Conservation (phyloP, 2,113 vertebrate species). For the Oncorhynchus gorbuscha region DNA sequence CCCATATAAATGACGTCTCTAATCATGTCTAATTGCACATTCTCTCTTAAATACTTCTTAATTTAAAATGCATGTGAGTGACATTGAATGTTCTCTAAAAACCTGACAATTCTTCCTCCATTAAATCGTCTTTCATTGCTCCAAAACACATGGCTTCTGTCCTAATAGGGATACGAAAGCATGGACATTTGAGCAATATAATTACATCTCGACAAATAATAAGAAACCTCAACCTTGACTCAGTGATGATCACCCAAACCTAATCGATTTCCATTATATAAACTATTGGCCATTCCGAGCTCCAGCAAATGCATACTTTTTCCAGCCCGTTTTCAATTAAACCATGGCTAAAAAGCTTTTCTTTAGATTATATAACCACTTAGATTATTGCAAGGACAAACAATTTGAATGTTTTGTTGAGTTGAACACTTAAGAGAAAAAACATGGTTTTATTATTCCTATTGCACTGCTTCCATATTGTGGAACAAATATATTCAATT, state of each 20-base stretch:
- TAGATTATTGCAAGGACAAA: conserved; percentile 6
- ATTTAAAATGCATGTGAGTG: neutral
- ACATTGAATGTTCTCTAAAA: neutral
- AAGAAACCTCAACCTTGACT: neutral
- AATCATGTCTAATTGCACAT: neutral
- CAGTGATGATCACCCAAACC: neutral
- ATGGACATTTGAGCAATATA: neutral
- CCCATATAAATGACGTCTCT: neutral
- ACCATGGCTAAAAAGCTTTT: conserved; percentile 3
- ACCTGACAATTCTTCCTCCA: neutral
- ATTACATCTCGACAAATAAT: neutral
- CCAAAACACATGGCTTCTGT: neutral
- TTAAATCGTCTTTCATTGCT: neutral
- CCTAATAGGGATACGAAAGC: neutral
- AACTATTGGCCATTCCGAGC: neutral
- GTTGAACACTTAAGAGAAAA: neutral
- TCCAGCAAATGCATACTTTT: neutral
- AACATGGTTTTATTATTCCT: too few species aligned
- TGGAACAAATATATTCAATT: too few species aligned
- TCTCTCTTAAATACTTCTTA: neutral
- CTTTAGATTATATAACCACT: conserved; percentile 9
- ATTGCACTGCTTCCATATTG: too few species aligned
- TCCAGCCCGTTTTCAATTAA: neutral
- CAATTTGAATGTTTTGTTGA: neutral
- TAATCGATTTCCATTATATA: neutral